These are phyloP conservation scores for Oophaga sylvatica DNA, from an alignment of 2,797 vertebrate species.

Conservation along the genomic window DNA sequence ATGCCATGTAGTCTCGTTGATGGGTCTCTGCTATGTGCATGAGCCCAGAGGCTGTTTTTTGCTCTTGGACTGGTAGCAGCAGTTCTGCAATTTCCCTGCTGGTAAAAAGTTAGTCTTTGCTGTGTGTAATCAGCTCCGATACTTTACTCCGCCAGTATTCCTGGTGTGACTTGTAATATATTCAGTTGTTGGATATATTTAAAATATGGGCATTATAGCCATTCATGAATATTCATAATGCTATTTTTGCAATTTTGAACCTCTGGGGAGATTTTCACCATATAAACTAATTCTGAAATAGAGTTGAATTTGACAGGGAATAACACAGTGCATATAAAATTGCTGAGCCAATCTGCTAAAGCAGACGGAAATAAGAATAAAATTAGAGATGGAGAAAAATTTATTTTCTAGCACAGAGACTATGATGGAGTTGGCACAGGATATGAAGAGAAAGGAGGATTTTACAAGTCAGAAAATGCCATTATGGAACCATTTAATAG, in stretches of 20 bases:
- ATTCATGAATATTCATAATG: slow-evolving; percentile 52
- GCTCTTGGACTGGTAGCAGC: neutral
- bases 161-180: slow-evolving; percentile 17
- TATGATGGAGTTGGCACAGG: slow-evolving; percentile 22
- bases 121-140: neutral
- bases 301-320: slow-evolving; percentile 57
- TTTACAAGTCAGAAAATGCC: neutral
- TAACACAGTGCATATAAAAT: slow-evolving; percentile 57
- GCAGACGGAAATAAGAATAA: slow-evolving; percentile 57
- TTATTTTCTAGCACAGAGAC: neutral
- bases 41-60: neutral
- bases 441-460: neutral
- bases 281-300: slow-evolving; percentile 57
- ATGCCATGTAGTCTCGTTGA: neutral
- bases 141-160: neutral
- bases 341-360: slow-evolving; percentile 58
- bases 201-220: slow-evolving; percentile 53
- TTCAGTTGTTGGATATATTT: slow-evolving; percentile 50
- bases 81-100: slow-evolving; percentile 7
- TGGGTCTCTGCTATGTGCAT: neutral
- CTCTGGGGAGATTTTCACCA: slow-evolving; percentile 57
- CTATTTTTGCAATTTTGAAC: slow-evolving; percentile 56
- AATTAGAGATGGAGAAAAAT: slow-evolving; percentile 49
- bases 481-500: neutral
- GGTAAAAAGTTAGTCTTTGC: slow-evolving; percentile 20